These are phyloP conservation scores for Anthopleura sola DNA, from an alignment of 64 coral and sea anemone species.

Conservation along the genomic window DNA sequence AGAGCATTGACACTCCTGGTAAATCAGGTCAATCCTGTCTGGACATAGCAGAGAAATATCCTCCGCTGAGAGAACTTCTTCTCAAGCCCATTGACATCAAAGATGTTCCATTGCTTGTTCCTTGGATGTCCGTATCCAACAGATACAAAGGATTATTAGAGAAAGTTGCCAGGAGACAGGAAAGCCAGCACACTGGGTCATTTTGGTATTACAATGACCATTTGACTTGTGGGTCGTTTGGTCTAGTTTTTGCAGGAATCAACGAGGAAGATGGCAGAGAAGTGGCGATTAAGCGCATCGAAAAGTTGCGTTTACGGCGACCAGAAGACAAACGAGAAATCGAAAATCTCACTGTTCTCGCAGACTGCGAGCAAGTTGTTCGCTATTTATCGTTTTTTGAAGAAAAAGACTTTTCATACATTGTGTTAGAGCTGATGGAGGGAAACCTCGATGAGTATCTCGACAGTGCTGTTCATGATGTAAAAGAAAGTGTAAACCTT, in stretches of 20 bases:
- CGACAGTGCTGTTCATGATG: not conserved
- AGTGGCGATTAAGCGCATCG: slow-evolving; percentile 52
- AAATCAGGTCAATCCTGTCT: too few species aligned
- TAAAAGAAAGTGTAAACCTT: too few species aligned
- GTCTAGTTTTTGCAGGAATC: slow-evolving; percentile 42
- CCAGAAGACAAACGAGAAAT: not conserved
- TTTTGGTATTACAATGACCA: slow-evolving; percentile 33
- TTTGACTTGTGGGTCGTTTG: slow-evolving; percentile 36
- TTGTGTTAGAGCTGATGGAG: slow-evolving; percentile 76
- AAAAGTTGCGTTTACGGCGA: slow-evolving; percentile 2
- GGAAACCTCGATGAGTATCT: slow-evolving; percentile 50
- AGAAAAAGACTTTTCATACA: slow-evolving; percentile 33
- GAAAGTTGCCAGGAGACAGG: not conserved
- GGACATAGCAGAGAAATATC: too few species aligned
- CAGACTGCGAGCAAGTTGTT: slow-evolving; percentile 35
- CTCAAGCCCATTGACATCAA: too few species aligned
- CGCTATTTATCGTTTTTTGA: slow-evolving; percentile 40
- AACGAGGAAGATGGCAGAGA: slow-evolving; percentile 56
- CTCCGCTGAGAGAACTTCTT: too few species aligned
- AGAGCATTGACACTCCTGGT: too few species aligned
- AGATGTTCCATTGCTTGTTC: too few species aligned
- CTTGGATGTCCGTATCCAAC: too few species aligned
- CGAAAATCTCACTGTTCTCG: not conserved
- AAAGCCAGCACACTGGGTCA: not conserved
- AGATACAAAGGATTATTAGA: not conserved